These are phyloP conservation scores for Caranx melampygus DNA, from an alignment of 2,113 vertebrate species.

Conservation along the genomic window DNA sequence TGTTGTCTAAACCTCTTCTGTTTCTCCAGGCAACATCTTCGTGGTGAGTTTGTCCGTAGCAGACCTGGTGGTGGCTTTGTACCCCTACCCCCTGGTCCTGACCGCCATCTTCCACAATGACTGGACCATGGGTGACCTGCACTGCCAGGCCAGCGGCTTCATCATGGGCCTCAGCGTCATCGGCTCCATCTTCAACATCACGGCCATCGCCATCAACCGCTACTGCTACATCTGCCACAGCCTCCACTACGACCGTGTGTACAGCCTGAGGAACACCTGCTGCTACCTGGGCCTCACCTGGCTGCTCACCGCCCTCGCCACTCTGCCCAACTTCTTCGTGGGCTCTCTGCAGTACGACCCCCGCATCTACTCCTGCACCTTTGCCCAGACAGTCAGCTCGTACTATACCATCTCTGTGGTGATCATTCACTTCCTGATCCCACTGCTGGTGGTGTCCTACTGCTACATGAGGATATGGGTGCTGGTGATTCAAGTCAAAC, in stretches of 20 bases:
- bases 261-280: constrained; percentile 81
- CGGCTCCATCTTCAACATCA: constrained; percentile 84
- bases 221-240: constrained; percentile 84
- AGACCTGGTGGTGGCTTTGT: constrained; percentile 83
- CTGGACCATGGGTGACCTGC: constrained; percentile 84
- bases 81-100: constrained; percentile 85
- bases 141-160: constrained; percentile 85
- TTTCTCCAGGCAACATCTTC: constrained; percentile 83
- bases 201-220: constrained; percentile 81
- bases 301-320: constrained; percentile 81
- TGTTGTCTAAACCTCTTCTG: constrained; percentile 28
- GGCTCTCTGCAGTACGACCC: constrained; percentile 85
- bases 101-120: constrained; percentile 82
- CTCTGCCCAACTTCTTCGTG: constrained; percentile 83
- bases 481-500: constrained; percentile 82
- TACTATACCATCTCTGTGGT: constrained; percentile 85
- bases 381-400: constrained; percentile 81
- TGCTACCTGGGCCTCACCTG: constrained; percentile 83
- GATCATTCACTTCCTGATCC: constrained; percentile 84
- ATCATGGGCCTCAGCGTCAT: constrained; percentile 86
- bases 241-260: constrained; percentile 81
- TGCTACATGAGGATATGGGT: constrained; percentile 87
- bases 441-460: constrained; percentile 82
- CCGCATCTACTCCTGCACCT: constrained; percentile 83
- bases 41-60: constrained; percentile 83